Conservation (phyloP, 2,797 vertebrate genomes). For the Oceanodroma leucorhoa region DNA sequence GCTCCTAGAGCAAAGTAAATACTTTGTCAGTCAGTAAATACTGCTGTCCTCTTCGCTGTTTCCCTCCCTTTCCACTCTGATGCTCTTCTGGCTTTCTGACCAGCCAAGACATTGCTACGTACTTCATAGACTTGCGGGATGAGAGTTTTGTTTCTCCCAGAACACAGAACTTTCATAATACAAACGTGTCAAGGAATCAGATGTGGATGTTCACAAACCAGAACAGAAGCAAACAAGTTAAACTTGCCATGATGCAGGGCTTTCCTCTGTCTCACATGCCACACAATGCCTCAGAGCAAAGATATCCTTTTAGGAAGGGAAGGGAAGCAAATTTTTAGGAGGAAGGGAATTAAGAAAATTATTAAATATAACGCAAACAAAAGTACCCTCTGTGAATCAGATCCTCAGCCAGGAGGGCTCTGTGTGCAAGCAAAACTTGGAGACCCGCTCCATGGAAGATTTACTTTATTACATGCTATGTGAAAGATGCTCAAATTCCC, state of each 20-base stretch:
- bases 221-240: neutral
- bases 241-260: neutral
- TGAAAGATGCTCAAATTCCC: neutral
- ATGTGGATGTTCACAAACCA: neutral
- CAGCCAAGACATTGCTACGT: neutral
- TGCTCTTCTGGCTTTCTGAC: neutral
- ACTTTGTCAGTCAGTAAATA: neutral
- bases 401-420: neutral
- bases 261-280: neutral
- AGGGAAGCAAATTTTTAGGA: neutral
- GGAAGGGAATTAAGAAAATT: neutral
- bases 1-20: neutral
- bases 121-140: neutral
- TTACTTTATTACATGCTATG: neutral
- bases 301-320: neutral
- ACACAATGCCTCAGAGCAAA: neutral
- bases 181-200: neutral
- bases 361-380: neutral
- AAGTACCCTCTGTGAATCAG: neutral
- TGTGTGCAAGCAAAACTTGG: neutral
- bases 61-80: neutral
- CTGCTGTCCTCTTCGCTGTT: neutral
- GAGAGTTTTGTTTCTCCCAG: neutral
- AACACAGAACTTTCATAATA: neutral
- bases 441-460: neutral